Base-by-base conservation (phyloP, 2,888 invertebrate species). In the Euproctis similis region DNA sequence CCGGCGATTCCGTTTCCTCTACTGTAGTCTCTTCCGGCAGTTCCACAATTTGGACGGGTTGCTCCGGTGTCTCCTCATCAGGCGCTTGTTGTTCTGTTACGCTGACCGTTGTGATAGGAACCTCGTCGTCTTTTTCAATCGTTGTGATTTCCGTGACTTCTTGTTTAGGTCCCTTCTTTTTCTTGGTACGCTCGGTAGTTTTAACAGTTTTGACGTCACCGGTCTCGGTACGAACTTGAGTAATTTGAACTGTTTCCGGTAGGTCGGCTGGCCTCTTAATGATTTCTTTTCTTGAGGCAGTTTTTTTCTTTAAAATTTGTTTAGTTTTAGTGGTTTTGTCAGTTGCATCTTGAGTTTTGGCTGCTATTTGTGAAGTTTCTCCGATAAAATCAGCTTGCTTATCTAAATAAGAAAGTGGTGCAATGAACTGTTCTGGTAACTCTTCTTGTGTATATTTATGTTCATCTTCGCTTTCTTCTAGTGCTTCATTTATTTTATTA, bases 401-500 rank as follows among this genome's bases (percentile, higher is more conserved):
- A n/a, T n/a, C n/a, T n/a, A n/a, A n/a, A n/a, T n/a, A n/a, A n/a
- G n/a, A n/a, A n/a, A n/a, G n/a, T n/a, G n/a, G n/a, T n/a, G n/a
- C n/a, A n/a, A n/a, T n/a, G n/a, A n/a, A n/a, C n/a, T n/a, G n/a
- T n/a, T n/a, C n/a, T n/a, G n/a, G n/a, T n/a, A n/a, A n/a, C 8
- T 19, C 19, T 8, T 7, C 19, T 2, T n/a, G 19, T 4, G 8
- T 5, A 2, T 19, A 4, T 4, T 8, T n/a, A n/a, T 2, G 4
- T 1, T 19, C 19, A n/a, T 8, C 1, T 2, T 36, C 60, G 58
- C 26, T 56, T 57, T 45, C 69, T 80, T 29, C 38, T 40, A 12
- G 41, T 44, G 2, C 30, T 30, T 8, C 40, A 42, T 31, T 40
- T 48, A 13, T 42, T 54, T 42, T 41, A 29, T 30, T 57, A 19